A percentile compares a stretch with the other conserved stretches of the same genome.
These are phyloP conservation scores for Staurois parvus DNA, from an alignment of 2,797 vertebrate genomes.

Conservation along the genomic window DNA sequence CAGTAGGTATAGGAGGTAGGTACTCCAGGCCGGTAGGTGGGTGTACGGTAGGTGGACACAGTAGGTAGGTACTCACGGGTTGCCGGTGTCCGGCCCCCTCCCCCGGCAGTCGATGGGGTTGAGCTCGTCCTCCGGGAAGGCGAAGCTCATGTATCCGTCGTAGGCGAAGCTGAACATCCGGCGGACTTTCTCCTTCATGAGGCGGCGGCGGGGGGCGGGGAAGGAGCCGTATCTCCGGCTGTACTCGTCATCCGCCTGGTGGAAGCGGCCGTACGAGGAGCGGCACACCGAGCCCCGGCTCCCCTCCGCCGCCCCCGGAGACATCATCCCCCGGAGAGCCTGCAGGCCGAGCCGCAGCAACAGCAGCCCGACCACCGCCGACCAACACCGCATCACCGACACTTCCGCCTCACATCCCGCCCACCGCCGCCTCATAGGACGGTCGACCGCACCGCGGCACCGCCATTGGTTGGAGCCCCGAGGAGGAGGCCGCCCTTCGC, in stretches of 20 bases:
- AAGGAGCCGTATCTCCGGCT: slow-evolving; percentile 89
- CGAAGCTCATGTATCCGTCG: slow-evolving; percentile 96
- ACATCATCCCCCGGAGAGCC: slow-evolving; percentile 84
- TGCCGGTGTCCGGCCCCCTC: slow-evolving; percentile 88
- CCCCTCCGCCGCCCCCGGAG: slow-evolving; percentile 73
- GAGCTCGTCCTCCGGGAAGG: slow-evolving; percentile 95
- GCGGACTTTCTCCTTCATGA: slow-evolving; percentile 89
- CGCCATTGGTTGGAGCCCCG: not conserved
- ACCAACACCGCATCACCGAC: slow-evolving; percentile 90
- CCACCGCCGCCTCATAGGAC: slow-evolving; percentile 10
- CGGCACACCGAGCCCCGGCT: slow-evolving; percentile 52
- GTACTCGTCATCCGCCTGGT: slow-evolving; percentile 86
- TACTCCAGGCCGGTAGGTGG: not conserved
- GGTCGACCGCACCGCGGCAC: not conserved
- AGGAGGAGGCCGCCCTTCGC: fast-evolving
- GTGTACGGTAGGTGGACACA: too few relatives aligned
- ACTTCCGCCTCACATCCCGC: slow-evolving; percentile 59
- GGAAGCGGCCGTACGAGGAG: slow-evolving; percentile 79
- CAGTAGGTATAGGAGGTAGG: too few relatives aligned
- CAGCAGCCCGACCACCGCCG: slow-evolving; percentile 87
- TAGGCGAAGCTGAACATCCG: slow-evolving; percentile 97
- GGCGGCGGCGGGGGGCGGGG: slow-evolving; percentile 81
- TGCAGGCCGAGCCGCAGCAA: slow-evolving; percentile 87
- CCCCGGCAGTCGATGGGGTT: slow-evolving; percentile 94
- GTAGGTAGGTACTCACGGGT: slow-evolving; percentile 81